Base-by-base conservation (phyloP, 2,113 vertebrate genomes). In the Bombycilla garrulus region DNA sequence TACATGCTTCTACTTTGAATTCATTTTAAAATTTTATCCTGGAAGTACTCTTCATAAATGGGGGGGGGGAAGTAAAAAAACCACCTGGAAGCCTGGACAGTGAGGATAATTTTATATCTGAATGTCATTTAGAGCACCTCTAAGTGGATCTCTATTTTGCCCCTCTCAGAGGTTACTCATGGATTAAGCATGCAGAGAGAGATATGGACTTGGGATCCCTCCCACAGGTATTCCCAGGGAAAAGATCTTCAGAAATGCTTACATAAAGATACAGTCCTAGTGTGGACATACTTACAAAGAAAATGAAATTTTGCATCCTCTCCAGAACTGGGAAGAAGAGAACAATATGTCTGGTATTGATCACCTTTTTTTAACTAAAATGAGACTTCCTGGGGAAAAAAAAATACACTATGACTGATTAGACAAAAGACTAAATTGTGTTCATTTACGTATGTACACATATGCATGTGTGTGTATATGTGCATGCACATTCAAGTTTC, bases 401-500 rank as follows among this genome's bases (percentile, higher is more conserved):
- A 19, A 70, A 23, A 89, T 82, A 38, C 38, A 11, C 5, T 6
- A 76, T 71, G 25, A 72, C 28, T 31, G 5, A 45, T 28, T 20
- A 80, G 42, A 28, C 9, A 29, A 38, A 86, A 72, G 35, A 81
- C 23, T 60, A 50, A 54, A 89, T 40, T 36, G 9, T 12, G 3
- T 40, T 67, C 24, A 50, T 62, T 71, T 92, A 28, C 24, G 28
- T 4, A 12, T 19, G 4, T 18, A 15, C 25, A 6, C 14, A 3
- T 20, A 3, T 35, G 3, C 14, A 2, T 36, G 3, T 50, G 2
- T 19, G 10, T 5, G 6, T 12, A 11, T 13, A 5, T 10, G 10
- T 13, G 8, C 11, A 33, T 23, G 2, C 1, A 23, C 17, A 6
- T 44, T 64, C 25, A 44, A 25, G 20, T 38, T 70, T 47, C 19